Conservation (phyloP, 2,888 invertebrate species). For the Fragum fragum region DNA sequence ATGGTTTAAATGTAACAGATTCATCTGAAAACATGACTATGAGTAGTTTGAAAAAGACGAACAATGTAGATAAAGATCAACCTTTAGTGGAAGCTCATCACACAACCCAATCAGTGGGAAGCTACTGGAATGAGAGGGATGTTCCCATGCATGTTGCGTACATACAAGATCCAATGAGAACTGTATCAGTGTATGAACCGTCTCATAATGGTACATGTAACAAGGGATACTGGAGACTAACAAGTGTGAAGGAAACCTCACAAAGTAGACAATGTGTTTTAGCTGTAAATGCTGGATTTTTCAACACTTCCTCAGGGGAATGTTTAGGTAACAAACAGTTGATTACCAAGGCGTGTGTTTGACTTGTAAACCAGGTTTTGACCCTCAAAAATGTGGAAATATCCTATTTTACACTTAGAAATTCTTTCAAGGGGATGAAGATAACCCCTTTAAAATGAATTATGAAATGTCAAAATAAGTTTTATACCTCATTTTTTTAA, state of each 20-base stretch:
- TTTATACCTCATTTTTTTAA: too few species aligned
- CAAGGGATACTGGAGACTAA: slow-evolving; percentile 60
- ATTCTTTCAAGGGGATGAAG: too few species aligned
- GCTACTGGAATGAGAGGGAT: slow-evolving; percentile 54
- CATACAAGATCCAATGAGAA: slow-evolving; percentile 82
- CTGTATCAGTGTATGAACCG: slow-evolving; percentile 86
- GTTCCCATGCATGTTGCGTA: slow-evolving; percentile 70
- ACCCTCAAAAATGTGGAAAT: too few species aligned
- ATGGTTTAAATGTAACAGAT: background rate
- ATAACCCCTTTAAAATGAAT: too few species aligned
- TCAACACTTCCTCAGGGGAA: slow-evolving; percentile 82
- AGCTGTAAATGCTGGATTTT: slow-evolving; percentile 87
- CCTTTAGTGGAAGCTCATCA: slow-evolving; percentile 71
- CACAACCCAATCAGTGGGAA: slow-evolving; percentile 61
- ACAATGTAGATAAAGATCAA: slow-evolving; percentile 30
- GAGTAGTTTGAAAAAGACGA: background rate
- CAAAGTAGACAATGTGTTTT: slow-evolving; percentile 79
- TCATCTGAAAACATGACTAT: background rate
- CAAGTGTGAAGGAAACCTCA: slow-evolving; percentile 81
- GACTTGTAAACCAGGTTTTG: too few species aligned
- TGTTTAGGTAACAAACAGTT: slow-evolving; percentile 84
- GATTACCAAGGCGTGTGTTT: too few species aligned
- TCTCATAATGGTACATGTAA: slow-evolving; percentile 80
- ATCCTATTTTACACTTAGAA: too few species aligned
- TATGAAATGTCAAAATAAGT: too few species aligned